These are phyloP conservation scores for Atherinomorus stipes DNA, from an alignment of 2,113 vertebrate species.

Conservation along the genomic window DNA sequence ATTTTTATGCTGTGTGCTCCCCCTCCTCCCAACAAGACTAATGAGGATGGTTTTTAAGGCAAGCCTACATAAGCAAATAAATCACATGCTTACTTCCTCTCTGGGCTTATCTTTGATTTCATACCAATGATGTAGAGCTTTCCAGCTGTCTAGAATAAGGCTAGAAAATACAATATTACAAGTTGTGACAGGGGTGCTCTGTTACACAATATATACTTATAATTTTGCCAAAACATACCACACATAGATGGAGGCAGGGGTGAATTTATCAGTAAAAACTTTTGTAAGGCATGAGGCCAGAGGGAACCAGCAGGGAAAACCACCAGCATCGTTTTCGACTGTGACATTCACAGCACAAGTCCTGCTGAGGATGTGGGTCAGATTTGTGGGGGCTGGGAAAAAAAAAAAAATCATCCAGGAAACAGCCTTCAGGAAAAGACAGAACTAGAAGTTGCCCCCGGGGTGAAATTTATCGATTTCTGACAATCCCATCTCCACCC, in stretches of 20 bases:
- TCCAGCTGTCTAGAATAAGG: conserved; percentile 42
- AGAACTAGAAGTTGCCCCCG: conserved; percentile 28
- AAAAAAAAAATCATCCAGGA: conserved; percentile 38
- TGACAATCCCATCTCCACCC: conserved; percentile 48
- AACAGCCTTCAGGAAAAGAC: conserved; percentile 32
- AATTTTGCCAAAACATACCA: conserved; percentile 45
- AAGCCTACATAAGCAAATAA: conserved; percentile 67
- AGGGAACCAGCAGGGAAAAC: conserved; percentile 17
- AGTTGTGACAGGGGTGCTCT: conserved; percentile 31
- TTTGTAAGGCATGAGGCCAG: conserved; percentile 11
- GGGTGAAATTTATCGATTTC: conserved; percentile 64
- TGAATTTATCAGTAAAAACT: conserved; percentile 27
- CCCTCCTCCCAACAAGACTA: conserved; percentile 69
- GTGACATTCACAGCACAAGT: conserved; percentile 32
- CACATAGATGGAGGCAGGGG: conserved; percentile 22
- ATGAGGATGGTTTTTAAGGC: conserved; percentile 79
- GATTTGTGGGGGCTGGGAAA: conserved; percentile 14
- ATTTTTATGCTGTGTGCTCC: conserved; percentile 64
- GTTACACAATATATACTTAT: conserved; percentile 39
- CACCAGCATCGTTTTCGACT: conserved; percentile 36
- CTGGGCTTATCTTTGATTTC: conserved; percentile 63
- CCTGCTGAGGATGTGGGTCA: conserved; percentile 46
- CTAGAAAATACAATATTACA: conserved; percentile 36
- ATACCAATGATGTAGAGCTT: conserved; percentile 47
- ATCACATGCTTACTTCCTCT: conserved; percentile 65